Evolutionary conservation across 2,888 invertebrate species (phyloP), one percentile per base, ranked within the genome.

Genomic region (Teleogryllus oceanicus): DNA sequence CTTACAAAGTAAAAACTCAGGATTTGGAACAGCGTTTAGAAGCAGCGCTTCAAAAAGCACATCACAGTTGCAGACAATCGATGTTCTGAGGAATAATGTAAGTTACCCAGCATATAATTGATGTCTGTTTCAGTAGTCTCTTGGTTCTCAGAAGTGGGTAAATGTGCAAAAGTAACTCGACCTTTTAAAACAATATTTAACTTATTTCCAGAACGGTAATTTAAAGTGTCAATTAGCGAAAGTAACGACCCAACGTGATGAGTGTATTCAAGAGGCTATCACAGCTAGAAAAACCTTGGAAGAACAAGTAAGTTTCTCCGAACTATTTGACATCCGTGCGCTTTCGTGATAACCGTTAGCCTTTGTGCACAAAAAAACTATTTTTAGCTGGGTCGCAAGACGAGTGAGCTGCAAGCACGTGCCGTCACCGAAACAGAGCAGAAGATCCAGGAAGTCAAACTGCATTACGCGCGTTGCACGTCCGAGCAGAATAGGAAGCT

Each of bases 1-100:
- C 49, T 0, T 79, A 79, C 51, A 79, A 79, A 49, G 20, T 75
- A 50, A 49, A 75, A 76, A 21, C 76, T 2, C 75, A 79, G n/a
- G 76, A 79, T 21, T 11, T 76, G 50, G 79, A 21, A 49, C 75
- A n/a, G 16, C 75, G 62, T 62, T 62, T 62, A 11, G 62, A 62
- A 4, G 13, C 13, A 62, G 62, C 62, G 11, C 13, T 62, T 62
- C 62, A 5, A 62, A 62, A 62, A 62, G 62, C 62, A 62, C 13
- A 18, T 62, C 62, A 18, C 62, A 62, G n/a, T 16, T n/a, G 16
- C 62, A 62, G 62, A 62, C 62, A 62, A 62, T 62, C n/a, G 62
- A 62, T 62, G 62, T 11, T 62, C 13, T 62, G 13, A 62, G n/a
- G 62, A 62, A 62, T n/a, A 13, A 16, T 18, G 62, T 62, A 62